Base-by-base conservation (phyloP, 2,888 invertebrate species). In the Zaprionus bogoriensis region DNA sequence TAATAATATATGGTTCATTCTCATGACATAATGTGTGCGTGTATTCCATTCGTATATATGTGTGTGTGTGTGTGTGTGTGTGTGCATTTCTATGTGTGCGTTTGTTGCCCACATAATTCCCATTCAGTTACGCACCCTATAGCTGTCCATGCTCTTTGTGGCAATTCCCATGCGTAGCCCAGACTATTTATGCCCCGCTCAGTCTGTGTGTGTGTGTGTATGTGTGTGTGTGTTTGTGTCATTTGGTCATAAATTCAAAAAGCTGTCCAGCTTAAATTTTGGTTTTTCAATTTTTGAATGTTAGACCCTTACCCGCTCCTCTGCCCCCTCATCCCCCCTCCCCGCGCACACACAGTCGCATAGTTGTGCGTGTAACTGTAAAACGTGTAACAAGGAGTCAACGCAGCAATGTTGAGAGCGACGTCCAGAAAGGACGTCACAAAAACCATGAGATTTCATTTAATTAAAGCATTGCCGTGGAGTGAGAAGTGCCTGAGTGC, bases 401-500 rank as follows among this genome's bases (percentile, higher is more conserved):
- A 78, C 75, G 79, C 70, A 71, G 76, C 42, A 48, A 55, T 47
- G 39, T 57, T 38, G 28, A 28, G 53, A 32, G 57, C 20, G 61
- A 58, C 72, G 61, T 52, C 62, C 62, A 14, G 17, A 36, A 36
- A 36, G 55, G 61, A 57, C 80, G 64, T 74, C 70, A 67, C 72
- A 73, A 78, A 82, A 85, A 80, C 83, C 86, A 82, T 76, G 86
- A 85, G 79, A 80, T 80, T 80, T 80, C 80, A 86, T 80, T 80
- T 80, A 80, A 80, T 80, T 80, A 80, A 80, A 80, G 86, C 83
- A 76, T 79, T 72, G 83, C 45, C 44, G 45, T 22, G 27, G 36
- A 1, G 12, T 0, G 6, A 14, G 6, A 3, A 25, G 23, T 6
- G 19, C 10, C 4, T 3, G 2, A 22, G 9, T n/a, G 10, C 9